Evolutionary conservation across 2,113 vertebrate species (phyloP).

Genomic region (Mixornis gularis): DNA sequence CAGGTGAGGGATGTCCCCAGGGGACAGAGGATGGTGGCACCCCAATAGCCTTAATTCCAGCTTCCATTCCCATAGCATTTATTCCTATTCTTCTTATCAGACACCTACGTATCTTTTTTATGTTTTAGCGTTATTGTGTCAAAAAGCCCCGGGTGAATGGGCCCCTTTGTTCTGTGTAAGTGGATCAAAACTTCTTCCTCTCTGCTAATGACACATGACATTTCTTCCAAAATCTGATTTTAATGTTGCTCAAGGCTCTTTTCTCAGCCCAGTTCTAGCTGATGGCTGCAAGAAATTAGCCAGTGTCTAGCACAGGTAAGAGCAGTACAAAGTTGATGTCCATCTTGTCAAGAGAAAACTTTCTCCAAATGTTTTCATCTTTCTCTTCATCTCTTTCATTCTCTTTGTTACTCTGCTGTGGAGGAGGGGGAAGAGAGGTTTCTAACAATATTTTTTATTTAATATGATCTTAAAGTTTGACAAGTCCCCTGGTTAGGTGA

Average conservation of each 20-base stretch:
- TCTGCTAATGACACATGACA: neutral
- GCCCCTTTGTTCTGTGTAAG: neutral
- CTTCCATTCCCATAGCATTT: neutral
- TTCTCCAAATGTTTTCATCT: neutral
- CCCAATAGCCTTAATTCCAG: neutral
- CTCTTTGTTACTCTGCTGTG: neutral
- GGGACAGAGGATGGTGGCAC: neutral
- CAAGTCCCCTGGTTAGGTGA: neutral
- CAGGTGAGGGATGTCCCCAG: neutral
- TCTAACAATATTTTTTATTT: neutral
- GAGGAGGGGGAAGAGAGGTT: neutral
- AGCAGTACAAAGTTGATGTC: neutral
- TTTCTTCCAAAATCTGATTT: neutral
- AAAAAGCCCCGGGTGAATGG: neutral
- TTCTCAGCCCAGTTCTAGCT: neutral
- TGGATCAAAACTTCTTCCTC: neutral
- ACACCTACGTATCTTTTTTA: neutral
- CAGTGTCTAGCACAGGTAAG: neutral
- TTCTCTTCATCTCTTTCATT: neutral
- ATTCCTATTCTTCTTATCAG: neutral
- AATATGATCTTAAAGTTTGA: neutral
- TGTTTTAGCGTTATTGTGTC: neutral
- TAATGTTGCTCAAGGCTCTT: neutral
- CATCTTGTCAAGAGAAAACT: neutral
- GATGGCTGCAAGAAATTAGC: neutral